Evolutionary conservation across 2,888 invertebrate genomes (phyloP), one percentile per base, ranked within the genome.

Genomic region (Tinea semifulvella): DNA sequence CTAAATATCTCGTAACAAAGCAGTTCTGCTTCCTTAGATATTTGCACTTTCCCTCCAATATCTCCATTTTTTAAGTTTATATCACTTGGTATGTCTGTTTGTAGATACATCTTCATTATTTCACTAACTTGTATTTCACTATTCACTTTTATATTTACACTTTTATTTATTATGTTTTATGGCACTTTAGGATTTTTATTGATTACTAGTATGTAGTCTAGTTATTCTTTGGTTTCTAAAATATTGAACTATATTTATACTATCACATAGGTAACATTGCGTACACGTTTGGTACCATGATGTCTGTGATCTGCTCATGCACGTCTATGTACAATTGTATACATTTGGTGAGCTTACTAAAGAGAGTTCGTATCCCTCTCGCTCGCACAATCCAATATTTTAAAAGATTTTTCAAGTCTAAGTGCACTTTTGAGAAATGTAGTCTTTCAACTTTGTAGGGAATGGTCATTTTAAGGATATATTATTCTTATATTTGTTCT

Each of bases 21-120:
- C 72, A 81, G 69, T 56, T 81, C 79, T 3, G 82, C 82, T 52
- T 82, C 82, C 52, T 76, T 70, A 1, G 82, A 79, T 38, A 77
- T 72, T 56, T 79, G 71, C 17, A 77, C 50, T 56, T 79, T 79
- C 57, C 65, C 75, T 54, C 63, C 60, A 36, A 36, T 17, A 18
- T 73, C 72, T 47, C 70, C 64, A 49, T 50, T 58, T 47, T 57
- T 60, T 56, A 67, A 70, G 28, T 69, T 58, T 45, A 77, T 68
- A 49, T 79, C 80, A 52, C 69, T 67, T 43, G 67, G 58, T 47
- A 79, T 50, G 51, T 82, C 81, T 53, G 70, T 64, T 56, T 72
- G 72, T 22, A 79, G 58, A 57, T 77, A 73, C 80, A 81, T 80
- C 60, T 68, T 77, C 61, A 63, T 65, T 27, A 17, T 16, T 42